phyloP scores from a whole-genome alignment of 2,888 invertebrate genomes.

The Acanthosepion esculentum region DNA sequence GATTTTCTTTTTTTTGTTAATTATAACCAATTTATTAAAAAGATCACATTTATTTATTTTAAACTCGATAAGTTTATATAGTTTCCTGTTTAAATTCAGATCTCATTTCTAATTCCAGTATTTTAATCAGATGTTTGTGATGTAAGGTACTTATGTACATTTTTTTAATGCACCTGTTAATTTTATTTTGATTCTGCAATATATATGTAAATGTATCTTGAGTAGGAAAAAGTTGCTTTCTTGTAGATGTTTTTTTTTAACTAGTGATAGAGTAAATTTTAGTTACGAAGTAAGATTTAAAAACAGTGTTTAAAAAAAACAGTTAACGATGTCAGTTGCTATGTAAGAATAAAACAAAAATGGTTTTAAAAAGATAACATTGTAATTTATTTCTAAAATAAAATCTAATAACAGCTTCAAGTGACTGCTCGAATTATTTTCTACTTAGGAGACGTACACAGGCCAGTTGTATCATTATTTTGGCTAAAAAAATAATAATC shows the following conservation, averaged over 20 bases:
- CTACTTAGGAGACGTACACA: not conserved
- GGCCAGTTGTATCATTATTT: too few species aligned
- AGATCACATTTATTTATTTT: too few species aligned
- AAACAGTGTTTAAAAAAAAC: not conserved
- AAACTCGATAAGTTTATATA: too few species aligned
- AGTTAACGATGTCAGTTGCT: not conserved
- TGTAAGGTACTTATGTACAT: not conserved
- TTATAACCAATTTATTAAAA: too few species aligned
- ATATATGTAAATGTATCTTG: not conserved
- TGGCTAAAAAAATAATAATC: too few species aligned
- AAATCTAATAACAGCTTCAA: not conserved
- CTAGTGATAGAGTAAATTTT: not conserved
- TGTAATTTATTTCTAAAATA: not conserved
- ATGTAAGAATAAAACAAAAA: not conserved
- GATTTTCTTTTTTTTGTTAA: too few species aligned
- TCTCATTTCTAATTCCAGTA: not conserved
- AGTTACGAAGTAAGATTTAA: not conserved
- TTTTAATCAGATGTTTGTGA: not conserved
- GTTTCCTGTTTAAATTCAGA: too few species aligned
- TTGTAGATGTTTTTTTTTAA: not conserved
- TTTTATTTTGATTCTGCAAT: not conserved
- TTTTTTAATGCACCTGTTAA: not conserved
- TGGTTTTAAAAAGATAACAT: not conserved
- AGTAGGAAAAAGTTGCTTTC: not conserved
- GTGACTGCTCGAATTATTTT: not conserved